Evolutionary conservation across 1,140 invertebrate species (phyloP), one percentile per base, ranked within the genome.

Genomic region (Zophobas morio): DNA sequence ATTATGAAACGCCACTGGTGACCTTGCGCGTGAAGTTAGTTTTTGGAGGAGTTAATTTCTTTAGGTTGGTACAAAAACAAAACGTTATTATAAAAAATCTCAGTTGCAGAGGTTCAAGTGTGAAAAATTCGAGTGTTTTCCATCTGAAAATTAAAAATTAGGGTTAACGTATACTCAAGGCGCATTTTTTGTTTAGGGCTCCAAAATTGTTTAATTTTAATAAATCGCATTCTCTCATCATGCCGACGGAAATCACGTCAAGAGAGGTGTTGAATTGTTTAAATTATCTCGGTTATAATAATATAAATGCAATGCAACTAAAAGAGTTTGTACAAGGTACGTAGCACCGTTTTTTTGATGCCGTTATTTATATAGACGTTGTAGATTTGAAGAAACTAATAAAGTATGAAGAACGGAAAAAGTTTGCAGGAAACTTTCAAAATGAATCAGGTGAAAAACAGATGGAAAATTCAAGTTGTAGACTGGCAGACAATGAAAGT

Each of bases 341-440:
- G 46, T 57, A 75, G 33, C 34, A 63, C 40, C 63, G 20, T 70
- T 51, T 32, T 60, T 66, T 71, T 20, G 77, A 72, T 56, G 63
- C 8, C 20, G 1, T 70, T 56, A 2, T 36, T 57, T 79, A 46
- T 70, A 20, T 20, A 20, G 20, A 20, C 20, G 20, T 84, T 89
- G 78, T 80, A 90, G 90, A 90, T 86, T 84, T 90, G 46, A 90
- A 90, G 81, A 89, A 88, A 75, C 80, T 90, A 36, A 90, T 90
- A 36, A 89, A 88, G 81, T 88, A 90, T 84, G 90, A 90, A 39
- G 80, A 87, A 78, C 60, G 63, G 1, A 57, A 57, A 70, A 39
- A 6, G n/a, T 35, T 32, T 34, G 57, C 54, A 80, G 42, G 78
- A 49, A 79, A 56, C 57, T 5, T 56, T 56, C 20, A 33, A 56